Evolutionary conservation across 2,888 invertebrate species (phyloP), one percentile per base, ranked within the genome.

Genomic region (Microctonus hyperodae): DNA sequence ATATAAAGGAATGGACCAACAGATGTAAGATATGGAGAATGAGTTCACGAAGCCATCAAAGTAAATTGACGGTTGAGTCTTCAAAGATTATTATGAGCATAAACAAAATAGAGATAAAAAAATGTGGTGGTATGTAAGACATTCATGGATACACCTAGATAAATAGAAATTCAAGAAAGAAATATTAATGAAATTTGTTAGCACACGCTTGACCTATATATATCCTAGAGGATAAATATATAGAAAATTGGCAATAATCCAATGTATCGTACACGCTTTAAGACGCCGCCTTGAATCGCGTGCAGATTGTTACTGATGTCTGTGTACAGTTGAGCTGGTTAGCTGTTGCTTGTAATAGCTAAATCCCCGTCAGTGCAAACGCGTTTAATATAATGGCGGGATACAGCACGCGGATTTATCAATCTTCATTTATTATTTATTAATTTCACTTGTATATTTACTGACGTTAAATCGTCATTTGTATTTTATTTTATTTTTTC

Each of bases 191-290:
- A 35, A 58, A 65, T 31, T 61, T 35, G 33, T 33, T 37, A 28
- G 58, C 28, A 51, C 16, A 62, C 40, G 40, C 23, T 20, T 67
- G 57, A 73, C 70, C 71, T 79, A 79, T 83, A 83, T 82, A 81
- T 81, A 81, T 82, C 81, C 79, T 78, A 76, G 75, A 76, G 53
- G 79, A 82, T 79, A 81, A 82, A 83, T 82, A 82, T 81, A 83
- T 77, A 80, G 74, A 70, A 44, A 44, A 44, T 76, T 83, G 83
- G 83, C 83, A 65, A 64, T 51, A 31, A 69, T 74, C 81, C 83
- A 83, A 78, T n/a, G n/a, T 73, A 73, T 72, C 72, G 75, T 72
- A 75, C 74, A 74, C 71, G 69, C 71, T 70, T 70, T 74, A 74
- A 70, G 69, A 71, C 70, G 23, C 11, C 33, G 37, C 70, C 65